Evolutionary conservation across 1,140 invertebrate species (phyloP).

Genomic region (Diachasmimorpha longicaudata): DNA sequence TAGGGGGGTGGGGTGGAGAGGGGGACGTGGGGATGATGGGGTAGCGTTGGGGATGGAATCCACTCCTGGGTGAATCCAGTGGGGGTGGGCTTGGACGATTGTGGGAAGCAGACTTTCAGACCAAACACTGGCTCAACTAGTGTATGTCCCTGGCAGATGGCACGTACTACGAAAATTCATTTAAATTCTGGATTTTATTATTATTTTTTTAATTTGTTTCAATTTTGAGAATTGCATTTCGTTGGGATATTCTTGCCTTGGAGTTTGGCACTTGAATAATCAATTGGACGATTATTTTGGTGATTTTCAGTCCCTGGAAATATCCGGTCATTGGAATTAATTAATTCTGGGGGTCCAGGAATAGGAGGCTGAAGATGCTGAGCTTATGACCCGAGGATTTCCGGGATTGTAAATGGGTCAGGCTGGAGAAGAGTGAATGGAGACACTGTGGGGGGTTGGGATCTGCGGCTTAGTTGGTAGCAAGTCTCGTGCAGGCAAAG

Average conservation of each 20-base stretch:
- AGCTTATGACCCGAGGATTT: background rate
- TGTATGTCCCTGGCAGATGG: conserved; percentile 35
- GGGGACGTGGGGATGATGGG: conserved; percentile 33
- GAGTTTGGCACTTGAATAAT: no score
- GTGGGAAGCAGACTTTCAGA: conserved; percentile 20
- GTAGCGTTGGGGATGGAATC: conserved; percentile 19
- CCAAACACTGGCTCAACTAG: conserved; percentile 9
- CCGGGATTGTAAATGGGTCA: background rate
- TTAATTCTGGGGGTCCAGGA: background rate
- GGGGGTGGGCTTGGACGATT: conserved; percentile 17
- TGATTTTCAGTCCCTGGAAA: no score
- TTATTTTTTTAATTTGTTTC: no score
- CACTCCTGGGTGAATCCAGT: conserved; percentile 20
- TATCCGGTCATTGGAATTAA: background rate
- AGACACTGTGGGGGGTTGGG: background rate
- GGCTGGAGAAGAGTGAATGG: background rate
- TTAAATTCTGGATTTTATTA: background rate
- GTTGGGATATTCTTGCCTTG: no score
- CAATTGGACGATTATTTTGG: no score
- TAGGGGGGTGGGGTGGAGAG: conserved; percentile 18
- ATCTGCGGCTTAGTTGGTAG: no score
- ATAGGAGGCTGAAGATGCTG: background rate
- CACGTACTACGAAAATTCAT: conserved; percentile 5
- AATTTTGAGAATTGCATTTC: background rate
- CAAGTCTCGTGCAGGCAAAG: no score